Percentiles rank a stretch among this genome's conserved stretches.
phyloP scores from a whole-genome alignment of 2,797 vertebrate species.

The Morus bassanus region DNA sequence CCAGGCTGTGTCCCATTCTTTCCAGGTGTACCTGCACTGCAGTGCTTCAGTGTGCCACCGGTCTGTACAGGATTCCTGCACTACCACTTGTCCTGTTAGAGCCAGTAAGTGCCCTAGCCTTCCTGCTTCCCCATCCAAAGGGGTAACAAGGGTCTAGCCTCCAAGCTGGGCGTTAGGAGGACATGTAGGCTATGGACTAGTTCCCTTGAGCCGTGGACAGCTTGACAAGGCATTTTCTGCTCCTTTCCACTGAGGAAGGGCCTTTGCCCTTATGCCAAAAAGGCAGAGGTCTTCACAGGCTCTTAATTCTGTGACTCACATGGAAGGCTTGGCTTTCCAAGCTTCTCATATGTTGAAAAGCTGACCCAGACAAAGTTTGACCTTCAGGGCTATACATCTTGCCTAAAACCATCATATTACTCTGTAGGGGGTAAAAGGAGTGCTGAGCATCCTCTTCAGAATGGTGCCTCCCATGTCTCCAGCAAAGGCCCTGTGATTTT shows the following conservation, averaged over 20 bases:
- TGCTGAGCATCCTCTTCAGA: background rate
- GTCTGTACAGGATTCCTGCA: conserved; percentile 3
- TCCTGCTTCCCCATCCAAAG: background rate
- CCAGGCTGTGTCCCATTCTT: background rate
- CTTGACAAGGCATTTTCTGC: background rate
- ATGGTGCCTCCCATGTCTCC: background rate
- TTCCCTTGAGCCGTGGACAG: background rate
- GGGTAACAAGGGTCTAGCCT: background rate
- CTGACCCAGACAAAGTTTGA: background rate
- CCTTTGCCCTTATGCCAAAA: background rate
- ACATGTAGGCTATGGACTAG: background rate
- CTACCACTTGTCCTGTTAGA: background rate
- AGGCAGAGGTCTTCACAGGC: background rate
- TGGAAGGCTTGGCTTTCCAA: background rate
- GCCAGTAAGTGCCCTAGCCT: conserved; percentile 31
- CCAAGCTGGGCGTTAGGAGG: background rate
- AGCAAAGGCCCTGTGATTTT: conserved; percentile 64
- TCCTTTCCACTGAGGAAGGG: background rate
- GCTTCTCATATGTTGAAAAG: background rate
- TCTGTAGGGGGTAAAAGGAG: conserved; percentile 34
- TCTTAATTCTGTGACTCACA: background rate
- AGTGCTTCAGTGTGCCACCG: conserved; percentile 55
- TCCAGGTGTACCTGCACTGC: conserved; percentile 72
- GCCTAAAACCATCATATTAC: background rate
- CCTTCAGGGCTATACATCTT: background rate